Evolutionary conservation across 2,888 invertebrate species (phyloP).

Genomic region (Malthinus seriepunctatus): DNA sequence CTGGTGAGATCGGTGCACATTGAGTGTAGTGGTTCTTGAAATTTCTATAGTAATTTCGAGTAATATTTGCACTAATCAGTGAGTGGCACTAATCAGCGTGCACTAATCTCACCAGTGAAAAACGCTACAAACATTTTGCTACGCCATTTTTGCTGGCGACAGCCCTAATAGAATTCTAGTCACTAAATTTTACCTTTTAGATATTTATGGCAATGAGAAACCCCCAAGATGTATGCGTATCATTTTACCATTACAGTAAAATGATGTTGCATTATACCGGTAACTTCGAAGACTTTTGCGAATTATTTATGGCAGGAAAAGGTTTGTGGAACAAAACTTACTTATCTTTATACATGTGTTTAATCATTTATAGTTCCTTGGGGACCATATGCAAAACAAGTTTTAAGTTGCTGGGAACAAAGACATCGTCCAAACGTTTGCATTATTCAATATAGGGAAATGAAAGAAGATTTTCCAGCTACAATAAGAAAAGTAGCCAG

Average conservation of each 20-base stretch:
- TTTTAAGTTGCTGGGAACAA: conserved; percentile 70
- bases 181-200: conserved; percentile 54
- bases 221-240: conserved; percentile 89
- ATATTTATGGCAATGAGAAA: conserved; percentile 89
- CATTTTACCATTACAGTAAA: conserved; percentile 82
- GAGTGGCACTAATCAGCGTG: too few relatives aligned
- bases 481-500: conserved; percentile 27
- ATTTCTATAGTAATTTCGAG: too few relatives aligned
- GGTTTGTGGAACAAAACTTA: conserved; percentile 50
- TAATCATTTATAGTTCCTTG: conserved; percentile 57
- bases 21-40: too few relatives aligned
- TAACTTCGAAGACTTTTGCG: conserved; percentile 74
- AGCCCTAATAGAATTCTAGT: too few relatives aligned
- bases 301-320: conserved; percentile 68
- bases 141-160: too few relatives aligned
- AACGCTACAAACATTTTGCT: too few relatives aligned
- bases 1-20: too few relatives aligned
- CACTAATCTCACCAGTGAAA: too few relatives aligned
- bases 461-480: conserved; percentile 55
- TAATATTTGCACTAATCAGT: too few relatives aligned
- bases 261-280: conserved; percentile 61
- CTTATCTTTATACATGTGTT: conserved; percentile 12
- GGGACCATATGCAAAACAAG: conserved; percentile 73
- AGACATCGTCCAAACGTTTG: conserved; percentile 66
- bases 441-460: conserved; percentile 75